These are phyloP conservation scores for Lasioglossum baleicum DNA, from an alignment of 1,140 invertebrate genomes.

Conservation along the genomic window DNA sequence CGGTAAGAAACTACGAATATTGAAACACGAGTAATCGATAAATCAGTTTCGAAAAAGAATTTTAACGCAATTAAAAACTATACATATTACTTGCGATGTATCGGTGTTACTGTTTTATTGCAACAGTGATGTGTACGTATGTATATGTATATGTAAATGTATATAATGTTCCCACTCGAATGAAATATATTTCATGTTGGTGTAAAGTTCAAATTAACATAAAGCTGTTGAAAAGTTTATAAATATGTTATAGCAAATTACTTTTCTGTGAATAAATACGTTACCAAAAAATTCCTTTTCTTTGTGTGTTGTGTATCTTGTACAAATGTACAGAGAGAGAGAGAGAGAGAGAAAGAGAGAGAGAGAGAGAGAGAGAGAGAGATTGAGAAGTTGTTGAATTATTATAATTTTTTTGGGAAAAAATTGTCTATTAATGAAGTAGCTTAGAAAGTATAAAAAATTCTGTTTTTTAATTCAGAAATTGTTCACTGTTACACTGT, in stretches of 20 bases:
- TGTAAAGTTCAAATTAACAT: conserved; percentile 53
- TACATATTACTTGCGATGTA: conserved; percentile 37
- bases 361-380: not conserved
- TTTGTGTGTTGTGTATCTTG: not conserved
- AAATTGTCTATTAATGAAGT: not conserved
- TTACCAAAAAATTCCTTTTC: conserved; percentile 19
- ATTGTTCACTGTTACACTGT: conserved; percentile 53
- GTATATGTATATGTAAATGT: conserved; percentile 62
- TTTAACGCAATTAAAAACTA: conserved; percentile 23
- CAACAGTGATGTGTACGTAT: conserved; percentile 50
- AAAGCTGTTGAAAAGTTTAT: conserved; percentile 57
- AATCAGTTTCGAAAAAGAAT: conserved; percentile 36
- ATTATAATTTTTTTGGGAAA: not conserved
- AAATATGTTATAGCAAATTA: conserved; percentile 61
- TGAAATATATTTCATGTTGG: conserved; percentile 56
- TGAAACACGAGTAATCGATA: conserved; percentile 46
- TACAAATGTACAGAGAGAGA: not conserved
- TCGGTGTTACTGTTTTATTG: conserved; percentile 40
- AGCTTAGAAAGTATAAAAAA: conserved; percentile 45
- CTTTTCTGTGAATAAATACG: conserved; percentile 48
- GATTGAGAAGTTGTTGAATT: not conserved
- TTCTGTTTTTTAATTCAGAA: conserved; percentile 50
- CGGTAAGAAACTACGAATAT: conserved; percentile 11
- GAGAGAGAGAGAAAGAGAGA: not conserved
- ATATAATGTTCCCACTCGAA: conserved; percentile 50